Conservation (phyloP, 2,797 vertebrate species). For the Hylomyscus alleni region DNA sequence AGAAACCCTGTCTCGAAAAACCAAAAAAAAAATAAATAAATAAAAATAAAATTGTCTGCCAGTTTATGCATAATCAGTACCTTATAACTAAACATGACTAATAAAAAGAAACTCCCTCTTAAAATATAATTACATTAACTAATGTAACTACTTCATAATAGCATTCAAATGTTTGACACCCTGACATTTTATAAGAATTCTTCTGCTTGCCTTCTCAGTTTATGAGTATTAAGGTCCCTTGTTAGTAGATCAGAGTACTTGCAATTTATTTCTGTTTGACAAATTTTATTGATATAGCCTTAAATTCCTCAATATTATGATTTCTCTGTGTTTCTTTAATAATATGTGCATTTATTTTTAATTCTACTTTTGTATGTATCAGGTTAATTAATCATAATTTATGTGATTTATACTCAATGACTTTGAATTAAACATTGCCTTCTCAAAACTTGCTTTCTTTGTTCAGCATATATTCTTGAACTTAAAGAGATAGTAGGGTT, state of each 20-base stretch:
- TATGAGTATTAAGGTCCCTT: background rate
- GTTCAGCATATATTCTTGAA: background rate
- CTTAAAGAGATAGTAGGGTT: background rate
- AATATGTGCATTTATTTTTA: background rate
- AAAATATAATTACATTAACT: background rate
- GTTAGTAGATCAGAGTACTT: slow-evolving; percentile 1
- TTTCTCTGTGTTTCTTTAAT: background rate
- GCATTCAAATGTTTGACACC: background rate
- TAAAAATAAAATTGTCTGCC: slow-evolving; percentile 15
- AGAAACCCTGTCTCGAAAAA: too few relatives aligned
- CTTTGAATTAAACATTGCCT: background rate
- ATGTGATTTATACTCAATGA: background rate
- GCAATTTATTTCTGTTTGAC: background rate
- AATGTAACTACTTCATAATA: slow-evolving; percentile 37
- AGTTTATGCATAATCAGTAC: background rate
- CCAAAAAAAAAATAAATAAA: too few relatives aligned
- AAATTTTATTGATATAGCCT: background rate
- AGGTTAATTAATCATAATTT: background rate
- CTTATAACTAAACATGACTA: slow-evolving; percentile 20
- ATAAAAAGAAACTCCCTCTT: slow-evolving; percentile 55
- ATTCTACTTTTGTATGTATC: background rate
- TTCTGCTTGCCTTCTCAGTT: background rate
- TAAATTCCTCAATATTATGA: background rate
- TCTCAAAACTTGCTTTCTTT: background rate
- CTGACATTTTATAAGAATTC: background rate